Conservation (phyloP, 2,113 vertebrate species). For the Gracilinanus agilis region DNA sequence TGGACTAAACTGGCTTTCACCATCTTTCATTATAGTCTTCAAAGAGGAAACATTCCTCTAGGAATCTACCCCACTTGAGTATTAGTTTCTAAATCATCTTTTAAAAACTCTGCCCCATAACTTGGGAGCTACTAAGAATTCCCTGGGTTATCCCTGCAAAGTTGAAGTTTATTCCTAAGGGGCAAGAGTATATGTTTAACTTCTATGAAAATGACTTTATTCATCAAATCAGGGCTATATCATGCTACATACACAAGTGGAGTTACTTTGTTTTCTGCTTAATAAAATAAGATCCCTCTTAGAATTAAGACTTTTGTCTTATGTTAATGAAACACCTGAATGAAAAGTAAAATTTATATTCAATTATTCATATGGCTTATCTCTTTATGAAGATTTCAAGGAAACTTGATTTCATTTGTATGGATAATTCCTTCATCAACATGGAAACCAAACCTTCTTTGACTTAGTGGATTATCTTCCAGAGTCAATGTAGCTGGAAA, state of each 20-base stretch:
- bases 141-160: neutral
- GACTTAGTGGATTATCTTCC: neutral
- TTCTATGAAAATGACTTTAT: neutral
- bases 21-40: neutral
- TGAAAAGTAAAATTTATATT: neutral
- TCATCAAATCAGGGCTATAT: neutral
- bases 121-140: neutral
- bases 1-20: neutral
- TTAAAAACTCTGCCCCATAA: neutral
- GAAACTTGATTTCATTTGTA: neutral
- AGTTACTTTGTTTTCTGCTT: neutral
- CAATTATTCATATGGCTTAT: neutral
- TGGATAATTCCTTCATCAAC: neutral
- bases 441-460: neutral
- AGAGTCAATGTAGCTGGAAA: neutral
- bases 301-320: neutral
- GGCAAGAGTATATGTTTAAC: neutral
- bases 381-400: neutral
- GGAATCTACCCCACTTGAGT: neutral
- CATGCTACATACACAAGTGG: neutral
- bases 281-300: neutral
- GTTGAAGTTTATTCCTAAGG: neutral
- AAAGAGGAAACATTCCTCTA: neutral
- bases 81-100: neutral
- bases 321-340: neutral